Conservation (phyloP, 2,113 vertebrate species). For the Sporophila hypoxantha region DNA sequence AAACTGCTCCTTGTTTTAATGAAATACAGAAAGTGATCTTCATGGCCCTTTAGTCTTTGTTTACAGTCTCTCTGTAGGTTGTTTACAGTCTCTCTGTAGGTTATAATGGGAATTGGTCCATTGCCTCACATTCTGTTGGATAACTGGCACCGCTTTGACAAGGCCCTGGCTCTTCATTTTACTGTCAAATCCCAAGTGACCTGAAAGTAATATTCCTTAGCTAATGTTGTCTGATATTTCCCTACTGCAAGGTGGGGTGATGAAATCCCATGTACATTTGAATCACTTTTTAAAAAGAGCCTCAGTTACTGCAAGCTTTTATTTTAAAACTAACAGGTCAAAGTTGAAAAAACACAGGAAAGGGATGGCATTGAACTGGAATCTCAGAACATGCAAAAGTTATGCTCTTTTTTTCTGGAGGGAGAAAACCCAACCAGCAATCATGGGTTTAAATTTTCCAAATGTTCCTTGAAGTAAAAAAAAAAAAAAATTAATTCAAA, state of each 20-base stretch:
- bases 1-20: not conserved
- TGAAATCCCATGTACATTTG: not conserved
- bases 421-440: not conserved
- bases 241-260: not conserved
- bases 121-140: not conserved
- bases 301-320: not conserved
- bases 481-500: not conserved
- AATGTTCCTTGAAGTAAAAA: not conserved
- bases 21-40: not conserved
- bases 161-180: not conserved
- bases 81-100: not conserved
- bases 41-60: not conserved
- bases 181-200: conserved; percentile 22
- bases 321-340: not conserved
- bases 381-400: not conserved
- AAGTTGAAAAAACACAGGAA: not conserved
- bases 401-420: not conserved
- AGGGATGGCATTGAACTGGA: not conserved
- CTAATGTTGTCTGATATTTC: not conserved
- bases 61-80: not conserved
- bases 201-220: conserved; percentile 13
- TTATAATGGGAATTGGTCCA: not conserved
- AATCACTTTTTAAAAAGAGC: not conserved
- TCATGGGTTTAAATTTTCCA: not conserved
- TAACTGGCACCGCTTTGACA: not conserved